phyloP scores from a whole-genome alignment of 2,888 invertebrate genomes.

The Stegana nigrithorax region DNA sequence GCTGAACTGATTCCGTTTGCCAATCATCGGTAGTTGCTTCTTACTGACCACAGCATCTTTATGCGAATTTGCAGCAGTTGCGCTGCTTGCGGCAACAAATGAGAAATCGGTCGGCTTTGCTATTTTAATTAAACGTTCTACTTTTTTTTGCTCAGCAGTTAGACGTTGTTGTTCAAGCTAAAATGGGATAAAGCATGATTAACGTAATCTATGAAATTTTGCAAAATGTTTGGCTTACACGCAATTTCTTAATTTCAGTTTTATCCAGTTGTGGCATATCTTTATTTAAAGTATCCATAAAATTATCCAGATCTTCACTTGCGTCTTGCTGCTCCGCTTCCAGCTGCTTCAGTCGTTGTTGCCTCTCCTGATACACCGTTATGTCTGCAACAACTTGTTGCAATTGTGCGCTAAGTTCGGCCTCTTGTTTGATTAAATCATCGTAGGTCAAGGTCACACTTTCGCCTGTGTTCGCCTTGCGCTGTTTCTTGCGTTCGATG shows the following conservation, averaged over 20 bases:
- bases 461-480: slow-evolving; percentile 68
- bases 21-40: slow-evolving; percentile 69
- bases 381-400: slow-evolving; percentile 72
- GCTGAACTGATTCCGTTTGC: slow-evolving; percentile 67
- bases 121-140: slow-evolving; percentile 80
- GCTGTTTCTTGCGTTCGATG: slow-evolving; percentile 86
- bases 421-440: slow-evolving; percentile 70
- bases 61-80: slow-evolving; percentile 23
- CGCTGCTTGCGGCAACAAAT: slow-evolving; percentile 69
- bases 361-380: slow-evolving; percentile 65
- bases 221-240: slow-evolving; percentile 60
- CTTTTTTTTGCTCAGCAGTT: slow-evolving; percentile 76
- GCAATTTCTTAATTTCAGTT: slow-evolving; percentile 73
- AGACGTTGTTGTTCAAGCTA: slow-evolving; percentile 77
- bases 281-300: slow-evolving; percentile 78
- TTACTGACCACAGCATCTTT: slow-evolving; percentile 14
- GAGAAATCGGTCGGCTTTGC: slow-evolving; percentile 75
- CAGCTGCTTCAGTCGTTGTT: slow-evolving; percentile 63
- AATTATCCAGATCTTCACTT: slow-evolving; percentile 85
- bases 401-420: slow-evolving; percentile 72
- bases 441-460: slow-evolving; percentile 73
- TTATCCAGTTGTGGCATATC: slow-evolving; percentile 73
- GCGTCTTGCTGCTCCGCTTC: slow-evolving; percentile 38
- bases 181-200: slow-evolving; percentile 19
- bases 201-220: background rate